These are phyloP conservation scores for Aegypius monachus DNA, from an alignment of 2,113 vertebrate species.

Conservation along the genomic window DNA sequence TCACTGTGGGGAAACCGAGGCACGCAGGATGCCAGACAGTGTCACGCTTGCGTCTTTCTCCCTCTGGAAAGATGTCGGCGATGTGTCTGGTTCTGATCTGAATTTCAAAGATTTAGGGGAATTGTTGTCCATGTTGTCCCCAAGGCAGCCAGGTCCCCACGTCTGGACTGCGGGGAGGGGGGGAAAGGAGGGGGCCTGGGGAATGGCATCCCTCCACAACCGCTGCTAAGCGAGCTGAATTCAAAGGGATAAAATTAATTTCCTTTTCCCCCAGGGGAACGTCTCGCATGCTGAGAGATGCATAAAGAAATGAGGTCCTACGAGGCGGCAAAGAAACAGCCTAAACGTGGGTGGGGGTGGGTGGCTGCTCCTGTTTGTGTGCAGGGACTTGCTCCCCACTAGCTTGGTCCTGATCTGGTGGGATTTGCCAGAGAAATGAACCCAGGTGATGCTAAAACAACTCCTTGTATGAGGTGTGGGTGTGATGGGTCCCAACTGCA, in stretches of 20 bases:
- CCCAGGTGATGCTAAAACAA: neutral
- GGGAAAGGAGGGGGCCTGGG: neutral
- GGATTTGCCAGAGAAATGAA: neutral
- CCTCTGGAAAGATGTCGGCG: neutral
- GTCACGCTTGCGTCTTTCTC: neutral
- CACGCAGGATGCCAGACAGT: neutral
- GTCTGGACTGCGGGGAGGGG: accelerated
- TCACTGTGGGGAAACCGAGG: neutral
- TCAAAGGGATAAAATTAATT: neutral
- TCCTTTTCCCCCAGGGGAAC: neutral
- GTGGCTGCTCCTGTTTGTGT: neutral
- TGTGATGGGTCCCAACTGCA: neutral
- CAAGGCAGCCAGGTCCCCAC: accelerated
- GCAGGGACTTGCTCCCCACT: accelerated
- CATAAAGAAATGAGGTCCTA: neutral
- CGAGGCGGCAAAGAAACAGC: neutral
- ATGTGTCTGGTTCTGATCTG: neutral
- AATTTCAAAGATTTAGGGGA: neutral
- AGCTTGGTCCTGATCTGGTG: accelerated
- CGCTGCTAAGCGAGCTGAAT: accelerated
- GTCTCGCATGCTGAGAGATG: neutral
- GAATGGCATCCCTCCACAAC: neutral
- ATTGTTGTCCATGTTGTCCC: neutral
- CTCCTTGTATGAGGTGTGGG: neutral
- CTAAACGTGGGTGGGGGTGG: neutral